Conservation (phyloP, 2,113 vertebrate species). For the Tringa solitaria region DNA sequence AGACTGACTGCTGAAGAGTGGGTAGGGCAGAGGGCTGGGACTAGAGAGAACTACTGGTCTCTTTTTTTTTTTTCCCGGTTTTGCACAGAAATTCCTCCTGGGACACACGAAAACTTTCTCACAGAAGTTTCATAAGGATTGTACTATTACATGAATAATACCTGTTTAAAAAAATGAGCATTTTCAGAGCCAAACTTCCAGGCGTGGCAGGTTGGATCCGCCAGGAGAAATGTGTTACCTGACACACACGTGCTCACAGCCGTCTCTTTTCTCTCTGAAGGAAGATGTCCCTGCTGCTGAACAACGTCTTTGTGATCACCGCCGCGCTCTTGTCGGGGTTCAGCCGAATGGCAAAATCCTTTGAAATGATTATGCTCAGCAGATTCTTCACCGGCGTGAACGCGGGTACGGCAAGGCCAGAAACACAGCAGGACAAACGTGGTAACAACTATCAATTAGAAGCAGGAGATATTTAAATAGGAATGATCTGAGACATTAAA, state of each 20-base stretch:
- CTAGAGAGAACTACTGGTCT: background rate
- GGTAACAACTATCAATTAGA: background rate
- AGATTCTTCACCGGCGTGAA: constrained; percentile 85
- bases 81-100: background rate
- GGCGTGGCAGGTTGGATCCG: background rate
- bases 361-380: constrained; percentile 90
- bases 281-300: constrained; percentile 89
- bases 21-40: background rate
- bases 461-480: background rate
- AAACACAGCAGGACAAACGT: accelerated
- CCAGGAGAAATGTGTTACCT: background rate
- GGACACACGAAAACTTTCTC: background rate
- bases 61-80: background rate
- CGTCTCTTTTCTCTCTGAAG: constrained; percentile 60
- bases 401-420: constrained; percentile 70
- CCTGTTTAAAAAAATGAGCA: background rate
- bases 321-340: constrained; percentile 78
- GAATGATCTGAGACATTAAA: background rate
- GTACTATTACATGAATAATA: background rate
- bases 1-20: background rate
- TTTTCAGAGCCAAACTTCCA: background rate
- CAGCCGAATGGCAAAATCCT: constrained; percentile 81
- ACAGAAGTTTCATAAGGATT: background rate
- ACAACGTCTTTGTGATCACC: constrained; percentile 82
- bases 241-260: background rate